Percentiles rank a stretch among this genome's conserved stretches.
Evolutionary conservation across 2,113 vertebrate species (phyloP).

Genomic region (Rhea americana): DNA sequence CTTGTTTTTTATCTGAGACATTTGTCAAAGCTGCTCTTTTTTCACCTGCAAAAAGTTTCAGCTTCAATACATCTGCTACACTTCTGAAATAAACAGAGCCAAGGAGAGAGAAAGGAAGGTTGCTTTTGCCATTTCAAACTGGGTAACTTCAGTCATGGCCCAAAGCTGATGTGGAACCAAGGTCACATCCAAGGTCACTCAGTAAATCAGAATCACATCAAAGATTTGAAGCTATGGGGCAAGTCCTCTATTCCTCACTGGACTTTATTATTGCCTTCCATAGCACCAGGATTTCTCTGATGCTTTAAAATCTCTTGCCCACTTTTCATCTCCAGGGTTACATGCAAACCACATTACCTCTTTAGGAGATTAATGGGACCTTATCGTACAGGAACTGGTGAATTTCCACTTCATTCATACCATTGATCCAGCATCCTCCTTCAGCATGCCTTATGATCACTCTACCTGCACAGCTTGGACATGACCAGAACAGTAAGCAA

Average conservation of each 20-base stretch:
- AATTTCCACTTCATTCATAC: background rate
- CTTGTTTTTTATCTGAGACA: background rate
- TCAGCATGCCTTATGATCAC: background rate
- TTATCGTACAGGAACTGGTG: background rate
- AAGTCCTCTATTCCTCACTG: background rate
- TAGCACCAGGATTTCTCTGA: background rate
- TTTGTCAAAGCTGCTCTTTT: slow-evolving; percentile 33
- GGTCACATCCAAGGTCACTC: background rate
- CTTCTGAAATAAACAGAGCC: slow-evolving; percentile 9
- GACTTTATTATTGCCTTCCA: background rate
- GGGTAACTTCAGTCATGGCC: background rate
- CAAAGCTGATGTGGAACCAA: background rate
- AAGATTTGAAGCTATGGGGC: background rate
- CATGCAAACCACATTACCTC: background rate
- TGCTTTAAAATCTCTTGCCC: background rate
- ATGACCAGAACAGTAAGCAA: background rate
- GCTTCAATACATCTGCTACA: background rate
- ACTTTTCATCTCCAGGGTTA: background rate
- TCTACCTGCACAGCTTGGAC: background rate
- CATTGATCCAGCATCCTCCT: background rate
- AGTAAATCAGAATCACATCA: background rate
- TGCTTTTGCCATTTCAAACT: background rate
- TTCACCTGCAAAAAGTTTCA: background rate
- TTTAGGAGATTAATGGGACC: background rate
- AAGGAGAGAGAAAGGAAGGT: background rate